phyloP scores from a whole-genome alignment of 2,797 vertebrate species.

The Malurus splendens region DNA sequence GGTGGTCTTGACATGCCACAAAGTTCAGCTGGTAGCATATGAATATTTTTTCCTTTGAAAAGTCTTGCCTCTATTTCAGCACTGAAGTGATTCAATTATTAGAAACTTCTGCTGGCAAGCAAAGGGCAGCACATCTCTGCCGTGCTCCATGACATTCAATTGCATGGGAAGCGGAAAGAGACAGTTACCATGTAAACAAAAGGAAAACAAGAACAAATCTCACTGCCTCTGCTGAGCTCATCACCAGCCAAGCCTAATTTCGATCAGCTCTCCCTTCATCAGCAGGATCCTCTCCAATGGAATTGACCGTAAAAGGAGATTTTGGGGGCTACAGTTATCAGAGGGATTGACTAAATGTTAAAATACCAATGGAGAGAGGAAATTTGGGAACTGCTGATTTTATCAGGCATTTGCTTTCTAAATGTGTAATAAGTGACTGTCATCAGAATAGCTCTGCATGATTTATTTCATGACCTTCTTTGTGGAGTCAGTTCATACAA shows the following conservation, averaged over 20 bases:
- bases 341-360: not conserved
- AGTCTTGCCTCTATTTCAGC: not conserved
- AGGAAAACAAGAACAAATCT: constrained; percentile 41
- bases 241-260: constrained; percentile 8
- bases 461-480: not conserved
- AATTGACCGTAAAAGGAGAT: constrained; percentile 35
- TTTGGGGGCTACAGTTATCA: not conserved
- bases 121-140: not conserved
- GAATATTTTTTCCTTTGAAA: not conserved
- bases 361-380: not conserved
- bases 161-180: not conserved
- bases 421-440: not conserved
- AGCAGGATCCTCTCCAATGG: not conserved
- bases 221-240: constrained; percentile 17
- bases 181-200: constrained; percentile 56
- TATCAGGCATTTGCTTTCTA: not conserved
- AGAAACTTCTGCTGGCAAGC: constrained; percentile 5
- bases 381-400: not conserved
- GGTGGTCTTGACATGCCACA: not conserved
- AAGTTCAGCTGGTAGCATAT: not conserved
- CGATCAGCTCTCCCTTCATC: constrained; percentile 9
- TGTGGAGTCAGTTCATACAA: not conserved
- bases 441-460: not conserved
- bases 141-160: not conserved
- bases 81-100: not conserved